phyloP scores from a whole-genome alignment of 23 tunicate genomes.

The Diplosoma virens region DNA sequence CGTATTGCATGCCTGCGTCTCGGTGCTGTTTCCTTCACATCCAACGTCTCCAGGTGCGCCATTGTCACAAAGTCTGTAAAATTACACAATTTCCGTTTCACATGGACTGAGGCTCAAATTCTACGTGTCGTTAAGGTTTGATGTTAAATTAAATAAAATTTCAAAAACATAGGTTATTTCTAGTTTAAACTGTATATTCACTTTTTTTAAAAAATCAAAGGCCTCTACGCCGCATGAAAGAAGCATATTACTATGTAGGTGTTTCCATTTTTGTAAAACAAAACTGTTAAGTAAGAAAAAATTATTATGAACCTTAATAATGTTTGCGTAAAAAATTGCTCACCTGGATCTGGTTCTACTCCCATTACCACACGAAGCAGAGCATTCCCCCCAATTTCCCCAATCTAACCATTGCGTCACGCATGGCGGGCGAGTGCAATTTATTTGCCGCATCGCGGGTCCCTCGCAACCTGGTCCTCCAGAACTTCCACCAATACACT shows the following conservation, averaged over 20 bases:
- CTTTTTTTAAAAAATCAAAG: no score
- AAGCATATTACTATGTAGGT: no score
- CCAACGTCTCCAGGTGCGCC: conserved; percentile 35
- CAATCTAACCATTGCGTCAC: conserved; percentile 27
- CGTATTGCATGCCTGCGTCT: conserved; percentile 15
- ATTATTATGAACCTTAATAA: background rate
- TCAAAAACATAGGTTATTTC: no score
- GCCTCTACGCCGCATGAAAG: no score
- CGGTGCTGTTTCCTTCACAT: conserved; percentile 3
- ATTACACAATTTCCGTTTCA: no score
- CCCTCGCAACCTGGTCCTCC: conserved; percentile 52
- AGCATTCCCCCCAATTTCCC: conserved; percentile 33
- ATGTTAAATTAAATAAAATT: no score
- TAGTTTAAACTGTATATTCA: no score
- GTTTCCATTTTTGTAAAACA: no score
- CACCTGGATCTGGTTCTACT: conserved; percentile 26
- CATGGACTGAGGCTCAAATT: no score
- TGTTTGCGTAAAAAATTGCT: background rate
- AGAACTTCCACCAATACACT: conserved; percentile 26
- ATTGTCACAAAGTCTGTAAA: conserved; percentile 17
- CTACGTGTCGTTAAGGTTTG: no score
- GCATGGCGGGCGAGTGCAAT: conserved; percentile 15
- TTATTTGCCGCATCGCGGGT: background rate
- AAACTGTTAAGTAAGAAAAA: background rate
- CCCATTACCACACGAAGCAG: conserved; percentile 10